Evolutionary conservation across 2,113 vertebrate genomes (phyloP), one percentile per base, ranked within the genome.

Genomic region (Corythoichthys haematopterus): DNA sequence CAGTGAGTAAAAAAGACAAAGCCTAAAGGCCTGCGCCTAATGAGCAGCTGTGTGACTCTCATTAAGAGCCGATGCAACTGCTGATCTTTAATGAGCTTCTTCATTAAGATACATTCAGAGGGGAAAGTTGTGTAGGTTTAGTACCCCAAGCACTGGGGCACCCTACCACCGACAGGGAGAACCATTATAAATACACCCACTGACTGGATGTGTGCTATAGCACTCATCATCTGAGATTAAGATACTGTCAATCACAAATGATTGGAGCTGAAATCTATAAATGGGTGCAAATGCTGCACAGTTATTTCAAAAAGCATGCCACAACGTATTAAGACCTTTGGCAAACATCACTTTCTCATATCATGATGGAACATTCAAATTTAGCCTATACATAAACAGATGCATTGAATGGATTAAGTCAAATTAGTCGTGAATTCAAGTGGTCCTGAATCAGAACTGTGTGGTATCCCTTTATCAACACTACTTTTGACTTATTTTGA

Each of bases 41-140:
- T 84, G 82, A 84, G 72, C 80, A 76, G 80, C 76, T 80, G 79
- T 71, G 78, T 81, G 80, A 66, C 72, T 61, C 52, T 85, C 80
- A 85, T 88, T 86, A 85, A 69, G 64, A 61, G 69, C 46, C 68
- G 40, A 72, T 79, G 69, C 80, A 70, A 79, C 66, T 51, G 71
- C 71, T 76, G 69, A 65, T 76, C 69, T 69, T 70, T 87, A 87
- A 85, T 81, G 80, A 76, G 74, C 80, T 66, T 73, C 77, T 80
- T 83, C 78, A 83, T 81, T 85, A 83, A 50, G 72, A 78, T 71
- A 69, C 66, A 81, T 84, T 82, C 77, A 67, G 70, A 76, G 62
- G 47, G 62, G 58, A 65, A 46, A 69, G 68, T 72, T 75, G 46
- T 60, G 58, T 33, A 46, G 73, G 20, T 66, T 81, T 67, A 64